Base-by-base conservation (phyloP, 2,888 invertebrate species). In the Sphecodes monilicornis region DNA sequence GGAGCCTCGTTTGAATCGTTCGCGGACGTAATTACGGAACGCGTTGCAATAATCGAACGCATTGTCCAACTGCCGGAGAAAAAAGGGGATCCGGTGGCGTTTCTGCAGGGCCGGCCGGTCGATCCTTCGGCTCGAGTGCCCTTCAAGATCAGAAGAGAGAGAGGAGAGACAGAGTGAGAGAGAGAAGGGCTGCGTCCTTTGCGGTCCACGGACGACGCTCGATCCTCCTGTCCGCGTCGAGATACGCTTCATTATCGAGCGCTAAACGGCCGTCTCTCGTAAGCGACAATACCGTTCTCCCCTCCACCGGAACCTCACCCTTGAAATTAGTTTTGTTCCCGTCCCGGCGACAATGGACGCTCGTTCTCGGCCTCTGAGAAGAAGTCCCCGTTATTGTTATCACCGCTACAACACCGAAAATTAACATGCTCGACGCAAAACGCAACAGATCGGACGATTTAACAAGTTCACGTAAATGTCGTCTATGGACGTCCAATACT, bases 311-410 rank as follows among this genome's bases (percentile, higher is more conserved):
- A 39, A 39, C 76, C 87, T 84, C 81, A 79, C 74, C 80, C 81
- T 64, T 32, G 87, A 89, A 89, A 90, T 91, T 87, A 88, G 90
- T 90, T 92, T 92, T 92, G 91, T 91, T 88, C 85, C 80, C 81
- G 73, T 71, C 64, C 66, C 57, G 16, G 22, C 78, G 77, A 91
- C 88, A 90, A 91, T 90, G 85, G 90, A 73, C 76, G 76, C 64
- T 76, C 69, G 84, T 84, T 82, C 83, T 85, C 82, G 73, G 66
- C 29, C 66, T 29, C 46, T 70, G 57, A 16, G 57, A 60, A 60
- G 26, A 60, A 60, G 57, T 29, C 57, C 26, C 29, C 29, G 26
- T 60, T 60, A 26, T 60, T 60, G 57, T 60, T 29, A 60, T 29
- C 29, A 16, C 57, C 5, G 29, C 5, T 6, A 13, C 57, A 16